Conservation (phyloP, 2,888 invertebrate genomes). For the Cryptocheilus praepositus region DNA sequence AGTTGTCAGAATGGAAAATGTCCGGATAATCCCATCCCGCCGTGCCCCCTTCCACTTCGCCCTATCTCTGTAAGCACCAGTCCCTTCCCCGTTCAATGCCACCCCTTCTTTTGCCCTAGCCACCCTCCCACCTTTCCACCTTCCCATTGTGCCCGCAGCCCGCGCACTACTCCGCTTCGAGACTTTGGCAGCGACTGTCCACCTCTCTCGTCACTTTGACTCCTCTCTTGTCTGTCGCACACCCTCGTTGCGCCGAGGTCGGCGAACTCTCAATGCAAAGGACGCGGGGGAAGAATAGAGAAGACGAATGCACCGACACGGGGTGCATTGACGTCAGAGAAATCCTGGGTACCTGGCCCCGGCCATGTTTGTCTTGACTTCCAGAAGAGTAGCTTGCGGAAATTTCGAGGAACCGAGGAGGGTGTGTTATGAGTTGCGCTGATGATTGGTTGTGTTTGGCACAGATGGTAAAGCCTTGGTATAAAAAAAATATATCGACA, state of each 20-base stretch:
- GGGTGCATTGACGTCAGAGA: no score
- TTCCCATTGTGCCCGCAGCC: not conserved
- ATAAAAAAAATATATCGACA: no score
- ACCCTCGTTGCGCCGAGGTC: not conserved
- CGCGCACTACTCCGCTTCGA: conserved; percentile 11
- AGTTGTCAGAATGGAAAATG: no score
- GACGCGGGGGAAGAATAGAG: not conserved
- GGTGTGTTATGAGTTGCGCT: no score
- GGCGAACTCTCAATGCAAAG: conserved; percentile 4
- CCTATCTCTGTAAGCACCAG: not conserved
- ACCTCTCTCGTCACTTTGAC: conserved; percentile 5
- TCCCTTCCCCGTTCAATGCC: not conserved
- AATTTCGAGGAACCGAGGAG: no score
- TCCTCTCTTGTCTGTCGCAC: not conserved
- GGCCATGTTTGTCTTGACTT: no score
- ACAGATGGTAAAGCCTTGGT: no score
- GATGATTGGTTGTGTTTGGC: no score
- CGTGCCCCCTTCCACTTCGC: not conserved
- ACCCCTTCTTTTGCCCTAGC: not conserved
- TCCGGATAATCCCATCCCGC: no score
- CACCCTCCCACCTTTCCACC: not conserved
- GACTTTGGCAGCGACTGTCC: conserved; percentile 1
- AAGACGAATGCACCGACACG: not conserved
- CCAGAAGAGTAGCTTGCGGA: no score
- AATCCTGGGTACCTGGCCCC: no score